phyloP scores from a whole-genome alignment of 2,888 invertebrate genomes.

The Heliconius charithonia region DNA sequence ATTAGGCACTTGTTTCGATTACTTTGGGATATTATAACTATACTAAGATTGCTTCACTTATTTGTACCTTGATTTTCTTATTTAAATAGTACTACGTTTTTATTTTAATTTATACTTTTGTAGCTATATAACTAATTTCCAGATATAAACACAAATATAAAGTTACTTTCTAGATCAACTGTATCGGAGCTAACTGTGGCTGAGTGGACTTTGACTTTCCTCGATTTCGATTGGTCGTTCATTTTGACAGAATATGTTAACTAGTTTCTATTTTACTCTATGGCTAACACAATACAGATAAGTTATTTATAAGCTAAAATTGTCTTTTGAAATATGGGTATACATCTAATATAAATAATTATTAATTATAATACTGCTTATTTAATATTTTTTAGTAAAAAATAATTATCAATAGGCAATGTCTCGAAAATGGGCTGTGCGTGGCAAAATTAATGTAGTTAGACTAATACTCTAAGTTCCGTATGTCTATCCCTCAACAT shows the following conservation, averaged over 20 bases:
- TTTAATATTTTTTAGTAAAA: too few relatives aligned
- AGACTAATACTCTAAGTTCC: too few relatives aligned
- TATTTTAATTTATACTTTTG: constrained; percentile 3
- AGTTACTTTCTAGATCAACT: constrained; percentile 47
- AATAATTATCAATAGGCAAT: too few relatives aligned
- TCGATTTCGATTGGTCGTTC: constrained; percentile 49
- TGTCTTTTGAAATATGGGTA: not conserved
- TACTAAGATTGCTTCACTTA: constrained; percentile 37
- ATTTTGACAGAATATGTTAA: constrained; percentile 13
- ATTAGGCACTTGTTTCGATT: constrained; percentile 71
- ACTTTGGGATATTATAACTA: constrained; percentile 47
- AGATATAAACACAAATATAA: constrained; percentile 45
- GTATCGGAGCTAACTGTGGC: constrained; percentile 32
- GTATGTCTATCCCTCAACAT: too few relatives aligned
- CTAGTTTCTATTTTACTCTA: not conserved
- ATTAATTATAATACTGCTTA: too few relatives aligned
- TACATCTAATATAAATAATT: too few relatives aligned
- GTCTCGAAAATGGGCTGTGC: too few relatives aligned
- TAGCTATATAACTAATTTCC: constrained; percentile 18
- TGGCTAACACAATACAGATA: not conserved
- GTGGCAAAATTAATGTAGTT: too few relatives aligned
- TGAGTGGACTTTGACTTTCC: constrained; percentile 45
- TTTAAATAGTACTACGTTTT: constrained; percentile 22
- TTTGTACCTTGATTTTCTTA: constrained; percentile 34
- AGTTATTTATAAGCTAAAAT: not conserved